Conservation (phyloP, 2,888 invertebrate genomes). For the Leptinotarsa rubiginosa region DNA sequence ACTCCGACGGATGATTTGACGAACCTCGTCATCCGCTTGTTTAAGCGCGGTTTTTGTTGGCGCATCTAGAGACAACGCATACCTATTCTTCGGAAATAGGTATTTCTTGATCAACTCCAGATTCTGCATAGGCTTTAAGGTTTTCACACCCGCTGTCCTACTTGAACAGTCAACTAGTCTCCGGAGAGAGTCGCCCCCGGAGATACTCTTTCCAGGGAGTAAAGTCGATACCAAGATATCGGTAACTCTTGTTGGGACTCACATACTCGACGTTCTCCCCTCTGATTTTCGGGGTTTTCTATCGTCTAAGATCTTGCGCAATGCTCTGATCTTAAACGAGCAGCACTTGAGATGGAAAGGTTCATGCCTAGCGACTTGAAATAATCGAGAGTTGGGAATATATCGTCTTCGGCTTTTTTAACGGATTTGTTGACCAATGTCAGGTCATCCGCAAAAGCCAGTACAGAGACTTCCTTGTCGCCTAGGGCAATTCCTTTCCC, state of each 20-base stretch:
- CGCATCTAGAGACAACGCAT: no score
- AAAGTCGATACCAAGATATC: slow-evolving; percentile 50
- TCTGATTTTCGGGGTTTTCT: no score
- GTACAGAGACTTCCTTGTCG: slow-evolving; percentile 46
- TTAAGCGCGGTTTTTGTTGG: no score
- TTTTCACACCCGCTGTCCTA: slow-evolving; percentile 16
- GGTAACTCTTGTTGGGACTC: slow-evolving; percentile 49
- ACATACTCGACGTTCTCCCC: slow-evolving; percentile 46
- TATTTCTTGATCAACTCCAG: background rate
- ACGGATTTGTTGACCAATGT: slow-evolving; percentile 49
- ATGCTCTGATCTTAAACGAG: no score
- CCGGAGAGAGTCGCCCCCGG: slow-evolving; percentile 26
- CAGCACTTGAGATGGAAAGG: no score
- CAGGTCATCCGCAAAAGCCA: slow-evolving; percentile 62
- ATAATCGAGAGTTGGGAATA: slow-evolving; percentile 41
- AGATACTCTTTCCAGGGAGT: slow-evolving; percentile 8
- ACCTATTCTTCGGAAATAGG: no score
- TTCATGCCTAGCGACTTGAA: no score
- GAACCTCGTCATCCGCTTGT: no score
- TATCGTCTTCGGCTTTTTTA: slow-evolving; percentile 32
- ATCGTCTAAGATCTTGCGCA: no score
- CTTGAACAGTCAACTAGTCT: background rate
- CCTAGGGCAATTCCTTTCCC: slow-evolving; percentile 11
- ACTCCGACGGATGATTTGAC: no score
- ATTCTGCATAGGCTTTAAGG: slow-evolving; percentile 9